These are phyloP conservation scores for Leistus spinibarbis DNA, from an alignment of 2,888 invertebrate genomes.

Conservation along the genomic window DNA sequence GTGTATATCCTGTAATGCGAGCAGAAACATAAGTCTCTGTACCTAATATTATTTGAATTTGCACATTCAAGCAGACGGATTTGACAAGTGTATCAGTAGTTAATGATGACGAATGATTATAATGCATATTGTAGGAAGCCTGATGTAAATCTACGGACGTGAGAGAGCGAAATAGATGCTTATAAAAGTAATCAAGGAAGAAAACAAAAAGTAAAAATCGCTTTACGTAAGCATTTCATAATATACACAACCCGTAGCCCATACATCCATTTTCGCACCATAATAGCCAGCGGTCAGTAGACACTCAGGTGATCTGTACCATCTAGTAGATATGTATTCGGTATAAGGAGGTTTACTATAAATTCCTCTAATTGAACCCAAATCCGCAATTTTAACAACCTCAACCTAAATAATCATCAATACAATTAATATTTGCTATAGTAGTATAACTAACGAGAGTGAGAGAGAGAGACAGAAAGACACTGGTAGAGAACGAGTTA, in stretches of 20 bases:
- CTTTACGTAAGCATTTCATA: constrained; percentile 69
- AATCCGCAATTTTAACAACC: constrained; percentile 66
- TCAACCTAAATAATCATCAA: constrained; percentile 52
- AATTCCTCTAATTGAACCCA: constrained; percentile 67
- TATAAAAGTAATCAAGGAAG: too few relatives aligned
- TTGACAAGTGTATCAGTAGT: too few relatives aligned
- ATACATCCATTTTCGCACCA: constrained; percentile 73
- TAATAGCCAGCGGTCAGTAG: constrained; percentile 70
- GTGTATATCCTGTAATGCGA: too few relatives aligned
- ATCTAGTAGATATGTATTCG: constrained; percentile 73
- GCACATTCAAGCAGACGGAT: too few relatives aligned
- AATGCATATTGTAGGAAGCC: too few relatives aligned
- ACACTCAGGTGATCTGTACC: constrained; percentile 74
- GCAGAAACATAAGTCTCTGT: too few relatives aligned
- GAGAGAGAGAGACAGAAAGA: background rate
- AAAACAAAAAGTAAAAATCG: background rate
- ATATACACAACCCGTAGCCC: constrained; percentile 74
- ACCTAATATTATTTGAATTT: too few relatives aligned
- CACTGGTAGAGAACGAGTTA: too few relatives aligned
- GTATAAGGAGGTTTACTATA: constrained; percentile 68
- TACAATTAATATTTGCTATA: background rate
- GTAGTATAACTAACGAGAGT: background rate
- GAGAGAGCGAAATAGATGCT: too few relatives aligned
- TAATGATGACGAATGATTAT: too few relatives aligned
- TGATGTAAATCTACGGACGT: too few relatives aligned